Percentiles rank a stretch among this genome's conserved stretches.
Conservation (phyloP, 2,888 invertebrate genomes). For the Resseliella maxima region DNA sequence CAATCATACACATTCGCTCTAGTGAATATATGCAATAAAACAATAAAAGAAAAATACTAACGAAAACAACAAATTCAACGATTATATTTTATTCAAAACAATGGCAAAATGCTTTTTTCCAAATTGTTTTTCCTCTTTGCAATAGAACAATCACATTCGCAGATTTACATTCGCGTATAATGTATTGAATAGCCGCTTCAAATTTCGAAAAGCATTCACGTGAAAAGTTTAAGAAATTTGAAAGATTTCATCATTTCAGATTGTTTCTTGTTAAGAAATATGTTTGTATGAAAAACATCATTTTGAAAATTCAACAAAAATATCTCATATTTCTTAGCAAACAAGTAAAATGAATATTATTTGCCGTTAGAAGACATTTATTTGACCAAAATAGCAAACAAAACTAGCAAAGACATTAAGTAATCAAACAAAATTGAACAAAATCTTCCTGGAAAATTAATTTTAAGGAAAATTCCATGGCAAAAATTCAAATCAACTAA, state of each 20-base stretch:
- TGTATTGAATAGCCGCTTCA: background rate
- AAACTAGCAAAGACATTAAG: background rate
- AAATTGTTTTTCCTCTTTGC: constrained; percentile 59
- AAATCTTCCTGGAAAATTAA: background rate
- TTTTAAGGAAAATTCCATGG: background rate
- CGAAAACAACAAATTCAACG: constrained; percentile 49
- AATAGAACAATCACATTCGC: background rate
- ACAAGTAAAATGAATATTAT: background rate
- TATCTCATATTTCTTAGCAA: no score
- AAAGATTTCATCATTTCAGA: background rate
- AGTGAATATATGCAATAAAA: constrained; percentile 18
- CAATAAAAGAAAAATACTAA: constrained; percentile 50
- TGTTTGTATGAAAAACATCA: no score
- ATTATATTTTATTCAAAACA: constrained; percentile 57
- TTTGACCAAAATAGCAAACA: background rate
- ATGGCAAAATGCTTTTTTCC: constrained; percentile 60
- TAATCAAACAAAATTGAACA: background rate
- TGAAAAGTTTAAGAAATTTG: background rate
- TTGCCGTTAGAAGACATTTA: background rate
- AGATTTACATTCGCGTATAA: background rate
- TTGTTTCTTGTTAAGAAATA: no score
- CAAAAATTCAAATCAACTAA: no score
- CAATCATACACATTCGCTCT: background rate
- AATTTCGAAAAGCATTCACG: background rate
- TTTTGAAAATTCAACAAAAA: no score